Percentiles rank a stretch among this genome's conserved stretches.
Conservation (phyloP, 23 tunicate genomes). For the Halocynthia aurantium region DNA sequence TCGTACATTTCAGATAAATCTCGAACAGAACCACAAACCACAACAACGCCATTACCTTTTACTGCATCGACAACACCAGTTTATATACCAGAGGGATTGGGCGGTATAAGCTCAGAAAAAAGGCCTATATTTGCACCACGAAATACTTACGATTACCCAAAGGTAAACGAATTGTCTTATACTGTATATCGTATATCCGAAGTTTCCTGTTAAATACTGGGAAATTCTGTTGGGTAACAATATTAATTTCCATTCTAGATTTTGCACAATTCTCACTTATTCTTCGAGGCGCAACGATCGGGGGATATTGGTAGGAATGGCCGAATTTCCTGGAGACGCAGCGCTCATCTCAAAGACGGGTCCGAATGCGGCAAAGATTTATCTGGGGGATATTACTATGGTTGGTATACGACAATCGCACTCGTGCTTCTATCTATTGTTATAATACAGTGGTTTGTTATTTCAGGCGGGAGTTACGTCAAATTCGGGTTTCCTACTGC, state of each 20-base stretch:
- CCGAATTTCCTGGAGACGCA: slow-evolving; percentile 59
- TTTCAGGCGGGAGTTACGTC: slow-evolving; percentile 85
- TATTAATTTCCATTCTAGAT: slow-evolving; percentile 23
- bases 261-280: slow-evolving; percentile 70
- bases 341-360: slow-evolving; percentile 67
- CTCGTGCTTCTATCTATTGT: background rate
- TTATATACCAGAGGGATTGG: slow-evolving; percentile 20
- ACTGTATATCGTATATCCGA: background rate
- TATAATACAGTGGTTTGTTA: no score
- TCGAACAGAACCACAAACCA: slow-evolving; percentile 11
- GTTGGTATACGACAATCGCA: slow-evolving; percentile 18
- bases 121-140: slow-evolving; percentile 68
- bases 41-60: slow-evolving; percentile 20
- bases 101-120: background rate
- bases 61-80: slow-evolving; percentile 22
- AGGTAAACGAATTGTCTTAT: background rate
- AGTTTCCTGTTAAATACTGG: no score
- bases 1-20: slow-evolving; percentile 18
- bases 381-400: slow-evolving; percentile 90
- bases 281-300: slow-evolving; percentile 91
- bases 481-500: slow-evolving; percentile 88
- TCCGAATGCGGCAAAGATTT: slow-evolving; percentile 58
- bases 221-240: background rate
- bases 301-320: slow-evolving; percentile 45
- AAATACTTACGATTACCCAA: slow-evolving; percentile 47